Conservation (phyloP, 2,888 invertebrate genomes). For the Agriotes lineatus region DNA sequence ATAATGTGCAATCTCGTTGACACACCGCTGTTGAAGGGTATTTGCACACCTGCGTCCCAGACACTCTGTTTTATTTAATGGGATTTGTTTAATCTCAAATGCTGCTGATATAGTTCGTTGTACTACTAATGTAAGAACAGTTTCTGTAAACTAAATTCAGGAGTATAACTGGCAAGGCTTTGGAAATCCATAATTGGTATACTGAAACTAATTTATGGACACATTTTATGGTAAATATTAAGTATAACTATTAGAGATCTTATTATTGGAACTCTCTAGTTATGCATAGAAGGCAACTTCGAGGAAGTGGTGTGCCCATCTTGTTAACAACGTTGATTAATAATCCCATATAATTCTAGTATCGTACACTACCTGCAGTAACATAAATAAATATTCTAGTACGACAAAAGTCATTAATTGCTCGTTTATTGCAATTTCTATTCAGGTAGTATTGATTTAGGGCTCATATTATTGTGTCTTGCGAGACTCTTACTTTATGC, state of each 20-base stretch:
- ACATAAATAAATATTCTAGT: conserved; percentile 49
- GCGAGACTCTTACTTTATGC: conserved; percentile 14
- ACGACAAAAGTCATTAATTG: conserved; percentile 50
- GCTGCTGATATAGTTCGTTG: background rate
- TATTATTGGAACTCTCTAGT: background rate
- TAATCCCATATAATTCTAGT: conserved; percentile 42
- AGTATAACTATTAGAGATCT: background rate
- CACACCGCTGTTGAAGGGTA: conserved; percentile 25
- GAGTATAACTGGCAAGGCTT: too few relatives aligned
- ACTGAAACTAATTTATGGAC: too few relatives aligned
- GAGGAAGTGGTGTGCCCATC: conserved; percentile 19
- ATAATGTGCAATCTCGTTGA: conserved; percentile 27
- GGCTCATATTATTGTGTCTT: conserved; percentile 33
- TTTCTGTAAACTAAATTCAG: too few relatives aligned
- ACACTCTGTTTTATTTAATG: conserved; percentile 15
- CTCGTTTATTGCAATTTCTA: conserved; percentile 46
- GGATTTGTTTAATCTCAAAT: conserved; percentile 1
- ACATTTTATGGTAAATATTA: background rate
- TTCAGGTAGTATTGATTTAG: conserved; percentile 49
- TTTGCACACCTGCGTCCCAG: conserved; percentile 32
- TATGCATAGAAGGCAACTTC: background rate
- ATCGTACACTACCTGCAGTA: conserved; percentile 42
- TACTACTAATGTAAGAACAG: too few relatives aligned
- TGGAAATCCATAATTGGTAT: too few relatives aligned
- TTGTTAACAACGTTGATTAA: conserved; percentile 44